Conservation (phyloP, 2,888 invertebrate species). For the Idaea biselata region DNA sequence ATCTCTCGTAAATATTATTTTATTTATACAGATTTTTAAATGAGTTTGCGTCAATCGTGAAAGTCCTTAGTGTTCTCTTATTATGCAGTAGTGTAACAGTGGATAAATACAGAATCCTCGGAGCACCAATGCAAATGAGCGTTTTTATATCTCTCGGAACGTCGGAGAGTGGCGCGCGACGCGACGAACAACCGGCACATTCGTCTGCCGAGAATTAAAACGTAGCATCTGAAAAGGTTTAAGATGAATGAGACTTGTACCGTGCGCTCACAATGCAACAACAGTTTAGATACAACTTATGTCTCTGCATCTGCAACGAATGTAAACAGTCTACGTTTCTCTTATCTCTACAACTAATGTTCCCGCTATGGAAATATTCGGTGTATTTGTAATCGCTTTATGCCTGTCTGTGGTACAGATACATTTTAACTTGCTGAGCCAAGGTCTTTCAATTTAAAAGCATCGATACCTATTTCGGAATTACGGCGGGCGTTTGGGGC, state of each 20-base stretch:
- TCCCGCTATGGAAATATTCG: conserved; percentile 37
- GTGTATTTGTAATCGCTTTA: conserved; percentile 13
- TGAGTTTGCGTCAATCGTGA: conserved; percentile 53
- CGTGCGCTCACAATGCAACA: conserved; percentile 67
- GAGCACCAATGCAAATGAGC: conserved; percentile 71
- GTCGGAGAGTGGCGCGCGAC: conserved; percentile 36
- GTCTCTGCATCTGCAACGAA: conserved; percentile 57
- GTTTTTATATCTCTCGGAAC: conserved; percentile 61
- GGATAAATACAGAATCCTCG: conserved; percentile 63
- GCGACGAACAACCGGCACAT: conserved; percentile 33
- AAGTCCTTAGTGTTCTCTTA: conserved; percentile 58
- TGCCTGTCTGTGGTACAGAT: neutral
- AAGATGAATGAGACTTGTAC: conserved; percentile 64
- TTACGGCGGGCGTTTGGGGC: conserved; percentile 35
- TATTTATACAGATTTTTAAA: conserved; percentile 55
- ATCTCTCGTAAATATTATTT: conserved; percentile 43
- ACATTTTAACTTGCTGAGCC: neutral
- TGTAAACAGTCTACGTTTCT: conserved; percentile 60
- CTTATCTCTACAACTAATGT: conserved; percentile 45
- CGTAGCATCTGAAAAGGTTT: conserved; percentile 69
- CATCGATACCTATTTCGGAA: conserved; percentile 34
- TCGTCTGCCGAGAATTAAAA: conserved; percentile 69
- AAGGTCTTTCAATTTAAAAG: conserved; percentile 10
- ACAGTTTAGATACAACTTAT: conserved; percentile 71
- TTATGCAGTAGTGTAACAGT: conserved; percentile 66